phyloP scores from a whole-genome alignment of 2,113 vertebrate species.

The Chauna torquata region DNA sequence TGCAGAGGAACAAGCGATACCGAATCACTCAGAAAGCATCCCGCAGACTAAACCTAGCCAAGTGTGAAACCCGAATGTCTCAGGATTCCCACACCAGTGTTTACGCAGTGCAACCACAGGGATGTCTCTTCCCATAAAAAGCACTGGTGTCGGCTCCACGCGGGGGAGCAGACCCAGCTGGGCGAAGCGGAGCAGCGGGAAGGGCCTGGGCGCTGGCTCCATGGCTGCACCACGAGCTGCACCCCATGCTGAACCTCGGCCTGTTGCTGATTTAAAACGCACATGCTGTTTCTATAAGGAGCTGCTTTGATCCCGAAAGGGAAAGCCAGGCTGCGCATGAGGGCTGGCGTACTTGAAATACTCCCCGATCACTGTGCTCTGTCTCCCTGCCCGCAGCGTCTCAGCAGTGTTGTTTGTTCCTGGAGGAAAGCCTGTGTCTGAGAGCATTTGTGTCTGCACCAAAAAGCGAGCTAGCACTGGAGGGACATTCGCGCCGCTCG shows the following conservation, averaged over 20 bases:
- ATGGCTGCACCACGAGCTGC: not conserved
- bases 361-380: rapidly evolving
- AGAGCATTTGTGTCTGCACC: not conserved
- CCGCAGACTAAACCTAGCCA: not conserved
- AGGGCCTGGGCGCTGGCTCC: not conserved
- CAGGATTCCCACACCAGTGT: not conserved
- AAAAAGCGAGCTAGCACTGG: not conserved
- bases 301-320: not conserved
- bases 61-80: not conserved
- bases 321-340: not conserved
- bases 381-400: not conserved
- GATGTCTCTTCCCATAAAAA: not conserved
- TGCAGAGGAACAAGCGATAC: not conserved
- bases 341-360: not conserved
- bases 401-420: not conserved
- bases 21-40: not conserved
- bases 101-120: not conserved
- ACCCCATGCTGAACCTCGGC: rapidly evolving
- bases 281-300: not conserved
- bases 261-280: not conserved
- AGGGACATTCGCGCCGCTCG: rapidly evolving
- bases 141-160: rapidly evolving
- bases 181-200: not conserved
- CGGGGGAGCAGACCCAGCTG: not conserved
- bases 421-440: not conserved